Evolutionary conservation across 2,113 vertebrate species (phyloP).

Genomic region (Onychostruthus taczanowskii): DNA sequence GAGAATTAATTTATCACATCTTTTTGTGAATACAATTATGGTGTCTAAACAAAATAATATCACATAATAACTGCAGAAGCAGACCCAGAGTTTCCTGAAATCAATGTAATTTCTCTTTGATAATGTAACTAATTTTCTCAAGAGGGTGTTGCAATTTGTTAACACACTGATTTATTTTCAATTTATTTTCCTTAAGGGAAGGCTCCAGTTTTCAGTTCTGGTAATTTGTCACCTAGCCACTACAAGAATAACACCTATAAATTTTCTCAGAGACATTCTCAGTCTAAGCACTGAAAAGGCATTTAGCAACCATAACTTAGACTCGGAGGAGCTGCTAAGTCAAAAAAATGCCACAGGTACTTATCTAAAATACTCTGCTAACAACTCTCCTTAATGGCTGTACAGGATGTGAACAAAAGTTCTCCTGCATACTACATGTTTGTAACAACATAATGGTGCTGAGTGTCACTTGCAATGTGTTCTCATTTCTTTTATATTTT

Average conservation of each 20-base stretch:
- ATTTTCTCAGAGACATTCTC: constrained; percentile 10
- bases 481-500: neutral
- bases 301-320: neutral
- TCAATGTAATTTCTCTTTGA: neutral
- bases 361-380: neutral
- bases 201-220: neutral
- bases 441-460: neutral
- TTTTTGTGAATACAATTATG: neutral
- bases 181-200: constrained; percentile 22
- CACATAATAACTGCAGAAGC: neutral
- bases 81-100: neutral
- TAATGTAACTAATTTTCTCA: constrained; percentile 28
- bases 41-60: neutral
- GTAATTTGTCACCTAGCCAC: constrained; percentile 17
- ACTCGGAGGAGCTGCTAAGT: neutral
- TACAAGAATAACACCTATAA: constrained; percentile 19
- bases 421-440: neutral
- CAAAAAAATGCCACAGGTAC: neutral
- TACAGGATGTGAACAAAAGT: neutral
- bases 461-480: neutral
- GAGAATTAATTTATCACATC: neutral
- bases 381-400: neutral
- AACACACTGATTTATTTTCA: constrained; percentile 20
- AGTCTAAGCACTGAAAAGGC: neutral
- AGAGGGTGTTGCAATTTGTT: neutral